Evolutionary conservation across 2,888 invertebrate species (phyloP).

Genomic region (Morinoia aosen): DNA sequence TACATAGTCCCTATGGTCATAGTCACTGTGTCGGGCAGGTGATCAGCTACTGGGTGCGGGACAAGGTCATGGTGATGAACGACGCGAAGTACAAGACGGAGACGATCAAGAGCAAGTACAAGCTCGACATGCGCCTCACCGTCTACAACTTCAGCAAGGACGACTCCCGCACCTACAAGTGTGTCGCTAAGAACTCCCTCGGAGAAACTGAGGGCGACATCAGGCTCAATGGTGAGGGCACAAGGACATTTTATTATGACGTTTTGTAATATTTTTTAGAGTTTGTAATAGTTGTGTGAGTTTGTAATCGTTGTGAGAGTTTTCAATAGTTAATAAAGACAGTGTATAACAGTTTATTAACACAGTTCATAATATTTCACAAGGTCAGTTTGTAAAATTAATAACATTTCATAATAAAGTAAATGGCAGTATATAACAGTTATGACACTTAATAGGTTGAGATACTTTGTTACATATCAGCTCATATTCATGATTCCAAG

Average conservation of each 20-base stretch:
- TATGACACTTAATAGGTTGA: too few relatives aligned
- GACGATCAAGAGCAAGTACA: conserved; percentile 85
- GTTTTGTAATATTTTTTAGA: not conserved
- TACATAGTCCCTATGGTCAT: not conserved
- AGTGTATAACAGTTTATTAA: too few relatives aligned
- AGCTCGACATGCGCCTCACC: conserved; percentile 90
- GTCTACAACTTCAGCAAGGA: conserved; percentile 85
- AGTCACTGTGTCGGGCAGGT: conserved; percentile 54
- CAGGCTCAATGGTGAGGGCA: conserved; percentile 79
- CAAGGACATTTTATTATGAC: not conserved
- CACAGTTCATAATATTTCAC: too few relatives aligned
- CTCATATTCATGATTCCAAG: too few relatives aligned
- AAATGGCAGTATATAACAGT: too few relatives aligned
- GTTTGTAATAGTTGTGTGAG: too few relatives aligned
- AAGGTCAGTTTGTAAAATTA: too few relatives aligned
- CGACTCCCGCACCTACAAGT: conserved; percentile 91
- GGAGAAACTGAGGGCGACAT: conserved; percentile 95
- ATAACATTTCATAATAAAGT: too few relatives aligned
- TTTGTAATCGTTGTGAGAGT: not conserved
- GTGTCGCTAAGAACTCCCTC: conserved; percentile 93
- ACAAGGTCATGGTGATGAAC: conserved; percentile 89
- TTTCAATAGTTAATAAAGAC: too few relatives aligned
- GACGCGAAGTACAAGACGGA: conserved; percentile 89
- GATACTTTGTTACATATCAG: too few relatives aligned
- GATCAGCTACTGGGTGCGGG: conserved; percentile 75